Base-by-base conservation (phyloP, 1,140 invertebrate genomes). In the Ostrea edulis region DNA sequence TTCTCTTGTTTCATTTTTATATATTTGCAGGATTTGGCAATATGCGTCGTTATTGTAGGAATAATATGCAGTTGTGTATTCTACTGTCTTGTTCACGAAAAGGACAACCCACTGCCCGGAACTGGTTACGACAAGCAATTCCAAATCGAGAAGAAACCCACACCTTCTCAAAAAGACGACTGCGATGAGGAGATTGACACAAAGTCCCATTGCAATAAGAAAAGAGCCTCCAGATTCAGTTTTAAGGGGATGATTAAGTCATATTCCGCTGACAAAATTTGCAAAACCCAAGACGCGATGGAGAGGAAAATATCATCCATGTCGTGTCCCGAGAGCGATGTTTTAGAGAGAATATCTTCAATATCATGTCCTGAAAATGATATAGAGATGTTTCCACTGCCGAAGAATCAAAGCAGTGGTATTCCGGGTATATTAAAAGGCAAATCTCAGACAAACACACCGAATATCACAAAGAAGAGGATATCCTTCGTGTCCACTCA, bases 11-110 rank as follows among this genome's bases (percentile, higher is more conserved):
- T 44, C 5, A 35, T 29, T 81, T 51, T 9, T 65, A 20, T 2
- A 65, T 7, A n/a, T n/a, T 95, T 95, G 82, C 96, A 97, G 95
- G 94, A 96, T 90, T 96, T 98, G 82, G 97, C 97, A 52, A 95
- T 97, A 53, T 96, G 97, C 88, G 96, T 97, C 12, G 93, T 98
- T 82, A 95, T 92, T 35, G 94, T 97, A 86, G 98, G 98, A 29
- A 86, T 95, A 2, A 9, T 97, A 22, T 96, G 96, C 83, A 97
- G 97, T 0, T 71, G 97, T 20, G 9, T 85, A 44, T 85, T 85
- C 29, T 62, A 85, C 58, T 35, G n/a, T 0, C 29, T 29, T 35
- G 84, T 85, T 17, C 54, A 85, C 12, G 84, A 83, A 53, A 83
- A 83, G 29, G 82, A 83, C 2, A 52, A 83, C 44, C 68, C 68